These are phyloP conservation scores for Oligia strigilis DNA, from an alignment of 2,888 invertebrate genomes.

Conservation along the genomic window DNA sequence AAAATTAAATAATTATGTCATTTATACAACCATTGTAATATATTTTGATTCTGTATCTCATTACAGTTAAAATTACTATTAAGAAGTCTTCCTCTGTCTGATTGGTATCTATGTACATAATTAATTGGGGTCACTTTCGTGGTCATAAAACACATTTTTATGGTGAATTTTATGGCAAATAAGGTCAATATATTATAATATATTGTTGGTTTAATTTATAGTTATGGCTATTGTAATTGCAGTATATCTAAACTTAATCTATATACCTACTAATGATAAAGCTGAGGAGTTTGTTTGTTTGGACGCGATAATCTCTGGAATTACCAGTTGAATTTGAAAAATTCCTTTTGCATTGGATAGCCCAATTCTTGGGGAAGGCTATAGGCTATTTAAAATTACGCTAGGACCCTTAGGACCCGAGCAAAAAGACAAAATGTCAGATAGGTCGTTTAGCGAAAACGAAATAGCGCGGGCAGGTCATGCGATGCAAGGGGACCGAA, in stretches of 20 bases:
- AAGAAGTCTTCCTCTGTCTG: slow-evolving; percentile 53
- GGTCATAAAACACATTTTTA: slow-evolving; percentile 66
- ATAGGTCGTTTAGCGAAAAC: no score
- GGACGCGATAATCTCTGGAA: background rate
- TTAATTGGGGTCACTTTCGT: slow-evolving; percentile 66
- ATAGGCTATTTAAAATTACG: no score
- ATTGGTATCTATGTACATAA: slow-evolving; percentile 64
- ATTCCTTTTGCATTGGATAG: no score
- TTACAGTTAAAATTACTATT: slow-evolving; percentile 61
- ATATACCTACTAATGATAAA: background rate
- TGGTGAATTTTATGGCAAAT: slow-evolving; percentile 66
- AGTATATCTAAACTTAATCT: slow-evolving; percentile 30
- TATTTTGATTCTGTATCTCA: slow-evolving; percentile 58
- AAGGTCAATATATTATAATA: slow-evolving; percentile 57
- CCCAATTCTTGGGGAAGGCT: no score
- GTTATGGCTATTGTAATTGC: slow-evolving; percentile 46
- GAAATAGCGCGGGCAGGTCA: no score
- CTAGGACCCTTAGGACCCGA: no score
- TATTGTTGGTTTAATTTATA: slow-evolving; percentile 63
- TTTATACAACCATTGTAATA: slow-evolving; percentile 58
- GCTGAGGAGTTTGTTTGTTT: background rate
- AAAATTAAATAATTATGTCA: slow-evolving; percentile 69
- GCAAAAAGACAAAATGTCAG: no score
- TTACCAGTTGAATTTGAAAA: no score
- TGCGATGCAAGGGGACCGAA: no score